Evolutionary conservation across 2,797 vertebrate genomes (phyloP).

Genomic region (Coregonus ussuriensis): DNA sequence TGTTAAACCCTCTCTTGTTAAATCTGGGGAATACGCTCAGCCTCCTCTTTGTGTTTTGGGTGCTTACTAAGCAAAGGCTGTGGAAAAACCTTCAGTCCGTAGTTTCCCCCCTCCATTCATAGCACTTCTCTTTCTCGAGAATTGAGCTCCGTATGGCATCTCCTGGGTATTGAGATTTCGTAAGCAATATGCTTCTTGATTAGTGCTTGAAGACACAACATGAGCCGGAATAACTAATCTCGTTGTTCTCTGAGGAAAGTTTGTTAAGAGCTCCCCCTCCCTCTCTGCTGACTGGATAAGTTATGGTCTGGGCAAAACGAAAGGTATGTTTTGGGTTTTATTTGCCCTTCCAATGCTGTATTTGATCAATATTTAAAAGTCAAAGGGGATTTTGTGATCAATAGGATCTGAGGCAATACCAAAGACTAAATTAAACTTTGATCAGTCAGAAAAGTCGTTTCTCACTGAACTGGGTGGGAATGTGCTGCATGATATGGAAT

Average conservation of each 20-base stretch:
- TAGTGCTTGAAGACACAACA: background rate
- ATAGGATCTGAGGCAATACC: conserved; percentile 38
- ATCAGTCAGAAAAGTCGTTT: conserved; percentile 38
- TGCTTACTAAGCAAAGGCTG: background rate
- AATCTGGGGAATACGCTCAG: background rate
- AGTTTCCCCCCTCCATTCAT: background rate
- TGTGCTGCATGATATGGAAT: conserved; percentile 1
- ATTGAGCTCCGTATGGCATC: too few relatives aligned
- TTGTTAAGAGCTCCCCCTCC: background rate
- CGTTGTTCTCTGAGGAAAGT: background rate
- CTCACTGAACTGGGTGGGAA: conserved; percentile 6
- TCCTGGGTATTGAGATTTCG: conserved; percentile 4
- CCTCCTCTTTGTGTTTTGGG: conserved; percentile 1
- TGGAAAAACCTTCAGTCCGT: background rate
- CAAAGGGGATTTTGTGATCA: conserved; percentile 35
- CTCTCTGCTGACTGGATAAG: conserved; percentile 24
- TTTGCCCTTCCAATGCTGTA: conserved; percentile 34
- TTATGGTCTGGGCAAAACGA: conserved; percentile 34
- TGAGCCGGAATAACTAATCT: background rate
- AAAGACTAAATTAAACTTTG: conserved; percentile 45
- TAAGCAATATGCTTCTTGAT: conserved; percentile 10
- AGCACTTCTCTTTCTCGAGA: background rate
- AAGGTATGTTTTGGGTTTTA: conserved; percentile 40
- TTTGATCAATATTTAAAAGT: conserved; percentile 48
- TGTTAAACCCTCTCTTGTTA: conserved; percentile 23